phyloP scores from a whole-genome alignment of 2,888 invertebrate species.

The Operophtera brumata region DNA sequence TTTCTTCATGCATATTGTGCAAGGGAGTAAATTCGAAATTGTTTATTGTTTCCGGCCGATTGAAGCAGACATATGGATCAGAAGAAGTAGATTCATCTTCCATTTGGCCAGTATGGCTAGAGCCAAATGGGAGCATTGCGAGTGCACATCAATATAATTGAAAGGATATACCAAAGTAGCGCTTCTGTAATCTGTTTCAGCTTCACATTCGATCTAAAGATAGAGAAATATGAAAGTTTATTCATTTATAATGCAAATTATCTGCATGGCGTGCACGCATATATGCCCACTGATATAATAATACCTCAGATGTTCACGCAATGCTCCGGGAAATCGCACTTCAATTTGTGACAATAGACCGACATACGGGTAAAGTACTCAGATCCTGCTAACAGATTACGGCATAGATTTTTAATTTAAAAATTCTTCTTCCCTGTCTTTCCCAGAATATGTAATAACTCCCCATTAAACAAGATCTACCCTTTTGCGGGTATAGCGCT shows the following conservation, averaged over 20 bases:
- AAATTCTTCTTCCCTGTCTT: too few species aligned
- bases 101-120: too few species aligned
- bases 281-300: conserved; percentile 17
- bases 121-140: too few species aligned
- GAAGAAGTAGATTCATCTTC: too few species aligned
- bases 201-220: neutral
- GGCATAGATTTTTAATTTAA: conserved; percentile 4
- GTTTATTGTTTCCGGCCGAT: too few species aligned
- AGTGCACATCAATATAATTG: too few species aligned
- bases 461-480: too few species aligned
- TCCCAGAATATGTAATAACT: too few species aligned
- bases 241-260: conserved; percentile 22
- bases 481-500: too few species aligned
- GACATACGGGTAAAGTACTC: conserved; percentile 9
- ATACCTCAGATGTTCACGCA: conserved; percentile 23
- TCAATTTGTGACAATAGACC: conserved; percentile 19
- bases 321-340: conserved; percentile 18
- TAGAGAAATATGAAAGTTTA: conserved; percentile 13
- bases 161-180: neutral
- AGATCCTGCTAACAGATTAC: conserved; percentile 8
- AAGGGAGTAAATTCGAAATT: too few species aligned
- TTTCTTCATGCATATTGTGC: too few species aligned
- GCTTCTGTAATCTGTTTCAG: neutral
- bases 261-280: conserved; percentile 13
- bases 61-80: too few species aligned